Evolutionary conservation across 2,888 invertebrate species (phyloP).

Genomic region (Hipparchia sbordonii): DNA sequence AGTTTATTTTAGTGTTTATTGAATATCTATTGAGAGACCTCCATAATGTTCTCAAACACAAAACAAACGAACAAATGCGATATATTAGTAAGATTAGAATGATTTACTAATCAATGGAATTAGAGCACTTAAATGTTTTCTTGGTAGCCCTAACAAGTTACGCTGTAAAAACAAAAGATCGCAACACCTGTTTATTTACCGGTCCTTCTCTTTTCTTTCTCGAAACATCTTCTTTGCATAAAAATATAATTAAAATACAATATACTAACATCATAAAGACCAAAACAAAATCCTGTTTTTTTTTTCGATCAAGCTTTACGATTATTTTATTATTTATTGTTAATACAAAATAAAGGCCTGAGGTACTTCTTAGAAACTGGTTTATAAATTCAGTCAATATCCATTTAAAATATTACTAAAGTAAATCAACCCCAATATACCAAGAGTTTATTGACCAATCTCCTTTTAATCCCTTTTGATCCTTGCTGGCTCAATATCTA

Average conservation of each 20-base stretch:
- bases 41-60: no score
- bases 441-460: conserved; percentile 3
- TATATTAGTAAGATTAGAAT: no score
- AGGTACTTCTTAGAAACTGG: no score
- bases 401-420: no score
- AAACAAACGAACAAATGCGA: no score
- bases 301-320: neutral
- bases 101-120: neutral
- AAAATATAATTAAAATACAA: neutral
- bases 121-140: neutral
- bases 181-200: conserved; percentile 4
- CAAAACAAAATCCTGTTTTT: neutral
- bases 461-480: conserved; percentile 56
- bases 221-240: neutral
- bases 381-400: no score
- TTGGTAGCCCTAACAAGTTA: conserved; percentile 2
- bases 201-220: conserved; percentile 1
- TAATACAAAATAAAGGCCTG: neutral
- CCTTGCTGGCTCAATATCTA: conserved; percentile 66
- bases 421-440: neutral
- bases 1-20: no score
- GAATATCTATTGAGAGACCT: no score
- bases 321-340: neutral
- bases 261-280: neutral
- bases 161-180: neutral